Base-by-base conservation (phyloP, 2,113 vertebrate species). In the Limnothrissa miodon region DNA sequence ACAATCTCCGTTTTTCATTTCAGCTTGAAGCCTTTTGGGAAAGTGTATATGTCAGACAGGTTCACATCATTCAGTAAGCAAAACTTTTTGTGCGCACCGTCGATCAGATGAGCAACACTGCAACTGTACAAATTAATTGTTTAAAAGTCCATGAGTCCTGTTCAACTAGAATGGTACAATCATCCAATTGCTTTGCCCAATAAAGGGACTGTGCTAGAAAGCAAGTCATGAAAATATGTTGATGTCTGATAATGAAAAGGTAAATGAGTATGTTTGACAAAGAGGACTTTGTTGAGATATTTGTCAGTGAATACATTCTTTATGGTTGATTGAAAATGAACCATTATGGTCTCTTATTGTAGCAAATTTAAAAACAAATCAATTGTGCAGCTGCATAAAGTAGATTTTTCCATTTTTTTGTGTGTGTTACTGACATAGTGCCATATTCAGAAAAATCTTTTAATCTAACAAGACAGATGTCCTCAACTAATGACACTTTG, bases 121-220 rank as follows among this genome's bases (percentile, higher is more conserved):
- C 29, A 39, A 74, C 25, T 74, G 66, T 74, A 74, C 33, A 74
- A 74, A 36, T 36, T 74, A 29, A 74, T 74, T 5, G 29, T 74
- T 74, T 10, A 74, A 13, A 74, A 74, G 3, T 56, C 51, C 51
- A 74, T 74, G 25, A 33, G 29, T 15, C 33, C 29, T 74, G 66
- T 74, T 74, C 25, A 74, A 74, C 66, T 10, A 33, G 29, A 74
- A 36, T 74, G 33, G 66, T 74, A 74, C 66, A 74, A 74, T 74
- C 66, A 74, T 74, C 33, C 66, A 29, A 11, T 15, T 36, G 15
- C 5, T 21, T 33, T 36, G 59, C n/a, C 59, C 29, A 29, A 59
- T 59, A 70, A 33, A 74, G 0, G 25, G 66, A 74, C 66, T 17
- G 66, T 33, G 51, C 21, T 21, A 11, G 62, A 70, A 10, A 36